Evolutionary conservation across 1,140 invertebrate species (phyloP), one percentile per base, ranked within the genome.

Genomic region (Pseudomyrmex concolor): DNA sequence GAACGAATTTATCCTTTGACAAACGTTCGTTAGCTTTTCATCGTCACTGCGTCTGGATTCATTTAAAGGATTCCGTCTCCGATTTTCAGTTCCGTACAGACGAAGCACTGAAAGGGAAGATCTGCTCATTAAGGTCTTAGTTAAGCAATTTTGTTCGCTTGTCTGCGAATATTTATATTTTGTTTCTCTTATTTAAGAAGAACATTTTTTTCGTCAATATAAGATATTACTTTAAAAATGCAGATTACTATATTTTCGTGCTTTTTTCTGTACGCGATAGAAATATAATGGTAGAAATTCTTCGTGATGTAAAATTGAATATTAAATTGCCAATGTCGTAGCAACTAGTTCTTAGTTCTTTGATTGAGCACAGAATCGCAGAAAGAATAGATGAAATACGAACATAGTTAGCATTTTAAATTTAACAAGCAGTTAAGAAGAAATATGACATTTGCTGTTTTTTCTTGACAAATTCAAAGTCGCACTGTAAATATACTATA

Each of bases 11-110:
- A 77, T 82, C 71, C 71, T 87, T 87, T 85, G 86, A 70, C 86
- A 82, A 77, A 72, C 86, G 59, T 87, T 88, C 86, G 86, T 88
- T 88, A 88, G 83, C 86, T 87, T 88, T 88, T 87, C 86, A 88
- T 87, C 86, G 85, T 48, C 74, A 70, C 51, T 64, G 68, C 50
- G 45, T 63, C 45, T 70, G 43, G 70, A 71, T 55, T 63, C 66
- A 17, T 67, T 87, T 78, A 84, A 87, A 88, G 72, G 71, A 76
- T 80, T 10, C 70, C 57, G 50, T 59, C 57, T 55, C 59, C 74
- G 82, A 87, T 88, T 68, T 76, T 87, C 57, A 57, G 22, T 55
- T 43, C 62, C 25, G 59, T 63, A 54, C 17, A 43, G 64, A 78
- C 17, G 63, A 22, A 22, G 43, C 15, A 5, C 55, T 87, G 83